Conservation (phyloP, 1,140 invertebrate species). For the Temnothorax nylanderi region DNA sequence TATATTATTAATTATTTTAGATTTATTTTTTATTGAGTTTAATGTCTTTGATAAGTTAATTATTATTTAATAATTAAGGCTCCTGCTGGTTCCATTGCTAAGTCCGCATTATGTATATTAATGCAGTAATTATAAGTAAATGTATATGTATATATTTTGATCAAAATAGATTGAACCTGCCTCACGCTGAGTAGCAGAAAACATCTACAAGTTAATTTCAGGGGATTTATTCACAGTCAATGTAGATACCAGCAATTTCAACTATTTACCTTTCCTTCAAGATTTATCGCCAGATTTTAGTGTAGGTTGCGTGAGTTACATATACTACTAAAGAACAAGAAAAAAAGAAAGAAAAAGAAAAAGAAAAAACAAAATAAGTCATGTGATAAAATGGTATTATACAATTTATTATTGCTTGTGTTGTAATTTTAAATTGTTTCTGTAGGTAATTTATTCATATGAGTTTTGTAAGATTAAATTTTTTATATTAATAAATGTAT, state of each 20-base stretch:
- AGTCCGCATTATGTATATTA: not conserved
- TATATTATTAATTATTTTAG: not conserved
- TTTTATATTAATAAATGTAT: not conserved
- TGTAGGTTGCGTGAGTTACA: not conserved
- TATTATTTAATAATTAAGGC: not conserved
- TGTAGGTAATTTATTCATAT: not conserved
- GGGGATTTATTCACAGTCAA: conserved; percentile 30
- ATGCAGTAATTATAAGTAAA: too few species aligned
- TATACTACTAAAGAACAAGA: not conserved
- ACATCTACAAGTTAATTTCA: conserved; percentile 28
- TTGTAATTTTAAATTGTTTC: not conserved
- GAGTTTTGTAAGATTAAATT: not conserved
- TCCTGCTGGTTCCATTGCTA: too few species aligned
- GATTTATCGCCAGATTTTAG: conserved; percentile 28
- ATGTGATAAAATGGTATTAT: not conserved
- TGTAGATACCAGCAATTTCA: not conserved
- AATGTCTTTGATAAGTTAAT: not conserved
- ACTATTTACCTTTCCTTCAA: conserved; percentile 45
- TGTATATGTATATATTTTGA: not conserved
- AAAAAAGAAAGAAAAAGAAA: not conserved
- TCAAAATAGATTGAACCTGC: conserved; percentile 1
- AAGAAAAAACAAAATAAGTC: not conserved
- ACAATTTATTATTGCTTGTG: not conserved
- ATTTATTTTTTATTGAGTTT: not conserved
- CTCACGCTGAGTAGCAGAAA: not conserved